Percentiles rank a stretch among this genome's conserved stretches.
Conservation (phyloP, 2,113 vertebrate genomes). For the Spilogale gracilis region DNA sequence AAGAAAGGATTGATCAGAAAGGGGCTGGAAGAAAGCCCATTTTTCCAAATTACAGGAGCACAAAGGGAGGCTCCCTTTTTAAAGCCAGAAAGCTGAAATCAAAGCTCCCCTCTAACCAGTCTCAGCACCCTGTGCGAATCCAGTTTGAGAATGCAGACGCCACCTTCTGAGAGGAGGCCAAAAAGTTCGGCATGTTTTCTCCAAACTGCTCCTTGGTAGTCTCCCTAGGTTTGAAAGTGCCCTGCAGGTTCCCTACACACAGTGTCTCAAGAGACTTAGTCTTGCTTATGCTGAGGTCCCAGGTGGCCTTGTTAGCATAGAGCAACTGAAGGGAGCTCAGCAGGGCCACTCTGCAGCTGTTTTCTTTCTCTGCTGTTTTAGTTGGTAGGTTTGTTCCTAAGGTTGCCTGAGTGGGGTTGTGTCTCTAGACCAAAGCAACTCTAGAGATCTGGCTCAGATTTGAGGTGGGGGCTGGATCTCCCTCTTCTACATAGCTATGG, state of each 20-base stretch:
- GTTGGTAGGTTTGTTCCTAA: constrained; percentile 35
- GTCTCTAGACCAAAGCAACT: neutral
- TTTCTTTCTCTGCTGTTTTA: constrained; percentile 44
- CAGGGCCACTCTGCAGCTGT: neutral
- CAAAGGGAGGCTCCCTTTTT: neutral
- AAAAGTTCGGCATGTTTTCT: neutral
- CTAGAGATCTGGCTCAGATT: neutral
- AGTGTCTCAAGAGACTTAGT: neutral
- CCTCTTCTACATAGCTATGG: neutral
- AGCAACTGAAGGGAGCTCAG: neutral
- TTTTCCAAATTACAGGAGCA: neutral
- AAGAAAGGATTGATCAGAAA: neutral
- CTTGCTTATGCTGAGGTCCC: neutral
- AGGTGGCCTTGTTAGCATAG: constrained; percentile 54
- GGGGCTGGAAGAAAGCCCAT: neutral
- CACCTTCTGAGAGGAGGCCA: neutral
- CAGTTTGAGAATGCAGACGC: neutral
- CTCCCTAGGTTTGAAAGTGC: neutral
- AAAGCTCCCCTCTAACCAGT: neutral
- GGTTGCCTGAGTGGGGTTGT: constrained; percentile 1
- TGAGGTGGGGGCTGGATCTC: neutral
- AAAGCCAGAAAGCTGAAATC: constrained; percentile 27
- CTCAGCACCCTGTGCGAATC: neutral
- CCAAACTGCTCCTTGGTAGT: neutral
- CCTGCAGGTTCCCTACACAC: neutral